A percentile compares a stretch with the other conserved stretches of the same genome.
Conservation (phyloP, 2,113 vertebrate species). For the Sprattus sprattus region DNA sequence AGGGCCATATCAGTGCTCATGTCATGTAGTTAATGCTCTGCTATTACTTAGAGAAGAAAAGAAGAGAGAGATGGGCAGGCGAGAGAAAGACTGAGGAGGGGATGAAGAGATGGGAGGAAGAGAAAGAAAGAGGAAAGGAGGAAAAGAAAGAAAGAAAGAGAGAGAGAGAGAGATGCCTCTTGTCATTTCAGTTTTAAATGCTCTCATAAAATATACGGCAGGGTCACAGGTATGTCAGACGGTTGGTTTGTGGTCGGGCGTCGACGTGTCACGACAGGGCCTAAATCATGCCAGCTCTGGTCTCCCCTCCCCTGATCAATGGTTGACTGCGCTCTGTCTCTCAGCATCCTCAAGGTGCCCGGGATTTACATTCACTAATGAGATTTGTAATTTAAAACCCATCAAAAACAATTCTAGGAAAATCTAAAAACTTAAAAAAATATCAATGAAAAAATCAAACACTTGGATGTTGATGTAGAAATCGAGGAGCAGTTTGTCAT, state of each 20-base stretch:
- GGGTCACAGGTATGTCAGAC: not conserved
- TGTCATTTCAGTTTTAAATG: constrained; percentile 7
- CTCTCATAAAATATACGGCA: not conserved
- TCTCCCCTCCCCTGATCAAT: constrained; percentile 54
- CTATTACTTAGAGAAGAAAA: not conserved
- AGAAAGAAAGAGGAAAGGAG: not conserved
- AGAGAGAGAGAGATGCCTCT: constrained; percentile 19
- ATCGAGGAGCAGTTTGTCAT: constrained; percentile 95
- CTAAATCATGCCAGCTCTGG: not conserved
- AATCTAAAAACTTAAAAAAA: not conserved
- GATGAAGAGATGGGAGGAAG: not conserved
- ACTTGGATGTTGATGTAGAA: constrained; percentile 99
- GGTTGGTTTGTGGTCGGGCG: not conserved
- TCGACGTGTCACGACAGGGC: not conserved
- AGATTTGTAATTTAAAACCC: constrained; percentile 97
- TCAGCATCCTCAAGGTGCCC: constrained; percentile 72
- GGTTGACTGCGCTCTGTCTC: constrained; percentile 77
- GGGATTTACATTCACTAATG: constrained; percentile 89
- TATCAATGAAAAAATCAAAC: constrained; percentile 66
- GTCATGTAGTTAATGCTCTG: not conserved
- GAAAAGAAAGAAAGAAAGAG: not conserved
- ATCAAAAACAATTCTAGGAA: not conserved
- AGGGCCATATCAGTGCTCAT: not conserved
- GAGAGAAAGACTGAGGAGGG: not conserved
- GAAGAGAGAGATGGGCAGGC: not conserved